Evolutionary conservation across 2,888 invertebrate species (phyloP), one percentile per base, ranked within the genome.

Genomic region (Eremobia ochroleuca): DNA sequence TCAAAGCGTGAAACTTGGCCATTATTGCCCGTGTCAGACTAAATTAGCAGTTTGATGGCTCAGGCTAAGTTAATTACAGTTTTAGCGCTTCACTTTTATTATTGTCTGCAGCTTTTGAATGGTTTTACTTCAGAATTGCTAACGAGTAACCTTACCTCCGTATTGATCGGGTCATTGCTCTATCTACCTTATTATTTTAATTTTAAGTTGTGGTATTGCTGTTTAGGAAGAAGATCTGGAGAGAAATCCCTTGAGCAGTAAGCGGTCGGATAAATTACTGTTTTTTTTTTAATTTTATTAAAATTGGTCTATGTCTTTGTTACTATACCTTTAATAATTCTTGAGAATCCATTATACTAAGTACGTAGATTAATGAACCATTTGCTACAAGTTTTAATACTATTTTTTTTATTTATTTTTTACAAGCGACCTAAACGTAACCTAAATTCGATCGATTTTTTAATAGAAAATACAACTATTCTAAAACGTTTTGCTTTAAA

Each of bases 31-130:
- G 85, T 65, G 85, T 76, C 83, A 75, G 73, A 70, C 81, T 83
- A 88, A 90, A 90, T 90, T 87, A 87, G 84, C 88, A 88, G 87
- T 90, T 90, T 87, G 85, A 86, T 80, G 78, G 66, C 82, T 85
- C 82, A 71, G 79, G 84, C 86, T 88, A 90, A 91, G 87, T 91
- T 91, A 88, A 91, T 92, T 91, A 91, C 83, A 86, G 85, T 89
- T 91, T 90, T 86, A 86, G 88, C 86, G 87, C 82, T 88, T 86
- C 70, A 79, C 74, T 89, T 88, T 66, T 76, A 64, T 58, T 74
- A 72, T 55, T 77, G 68, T 83, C 55, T 74, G 31, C 70, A 43
- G 68, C n/a, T 72, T 83, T 55, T 65, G 52, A 72, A 52, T 72
- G 69, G 49, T 68, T 83, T 75, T 69, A 55, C 46, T 76, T 72